Base-by-base conservation (phyloP, 2,797 vertebrate genomes). In the Microctenopoma stevenorrisi region DNA sequence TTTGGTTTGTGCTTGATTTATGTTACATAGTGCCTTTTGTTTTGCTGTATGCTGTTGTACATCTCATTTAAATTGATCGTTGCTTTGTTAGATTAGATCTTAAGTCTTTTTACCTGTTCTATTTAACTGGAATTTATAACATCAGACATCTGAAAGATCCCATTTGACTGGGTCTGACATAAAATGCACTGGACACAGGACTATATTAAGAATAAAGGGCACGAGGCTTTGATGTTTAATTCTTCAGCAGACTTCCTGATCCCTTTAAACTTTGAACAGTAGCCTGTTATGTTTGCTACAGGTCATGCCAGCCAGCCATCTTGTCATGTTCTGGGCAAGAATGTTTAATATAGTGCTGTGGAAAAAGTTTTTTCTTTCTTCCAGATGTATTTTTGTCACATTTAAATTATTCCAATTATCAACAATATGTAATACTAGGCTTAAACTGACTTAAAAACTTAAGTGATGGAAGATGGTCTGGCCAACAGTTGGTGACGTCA, bases 211-310 rank as follows among this genome's bases (percentile, higher is more conserved):
- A 67, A 66, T 46, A 55, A 70, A 78, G 63, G 38, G 33, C 37
- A 38, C 0, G 0, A 22, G 16, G 22, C 73, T 70, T 61, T 67
- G 64, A 78, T 68, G 30, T 73, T 43, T 62, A 33, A 75, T 37
- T 58, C 22, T 30, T 35, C 68, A 54, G 22, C 57, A 42, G 1
- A 70, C 64, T 51, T 42, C 37, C 28, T 44, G 13, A 75, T 74
- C 61, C 48, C 46, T 88, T 81, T 83, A 25, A 81, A 68, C 56
- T 53, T 54, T 55, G 8, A 82, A 58, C 8, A 4, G 4, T 44
- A 54, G 57, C 47, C 30, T 61, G 4, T 60, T 59, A 18, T 68
- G 59, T 56, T 22, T 53, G 43, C 26, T 3, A 16, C 43, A 44
- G 43, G 43, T n/a, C 43, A 16, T 44, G 15, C 7, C 43, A 44